Evolutionary conservation across 2,113 vertebrate genomes (phyloP), one percentile per base, ranked within the genome.

Genomic region (Edolisoma coerulescens): DNA sequence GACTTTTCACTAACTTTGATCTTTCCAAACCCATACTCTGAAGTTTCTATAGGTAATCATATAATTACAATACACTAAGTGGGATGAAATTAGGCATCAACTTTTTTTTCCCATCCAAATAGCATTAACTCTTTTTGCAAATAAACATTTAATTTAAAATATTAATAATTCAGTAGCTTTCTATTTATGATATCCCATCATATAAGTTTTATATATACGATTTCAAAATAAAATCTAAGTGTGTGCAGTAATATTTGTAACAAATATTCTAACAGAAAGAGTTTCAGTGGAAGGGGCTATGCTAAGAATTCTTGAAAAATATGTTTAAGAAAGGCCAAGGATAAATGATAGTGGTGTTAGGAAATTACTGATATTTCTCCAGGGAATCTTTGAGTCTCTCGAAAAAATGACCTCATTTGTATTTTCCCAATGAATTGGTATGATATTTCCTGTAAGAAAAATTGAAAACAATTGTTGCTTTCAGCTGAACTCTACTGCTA

Each of bases 1-100:
- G 98, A 98, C 98, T 98, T 98, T 98, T 98, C 96, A 88, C 97
- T 98, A 98, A 98, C 98, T 98, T 98, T 98, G 98, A 98, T 98
- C 98, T 98, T 98, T 97, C 89, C 95, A 97, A 98, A 96, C 95
- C 84, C 95, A 91, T 95, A 96, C 90, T 94, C 98, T 97, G 96
- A 96, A 97, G 96, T 95, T 98, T 98, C 98, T 98, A 98, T 98
- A 98, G 98, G 98, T 98, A 98, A 98, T 98, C 96, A 98, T 96
- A 97, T 97, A 98, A 98, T 98, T 98, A 97, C 97, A 98, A 97
- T 92, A 96, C 96, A 96, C 97, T 97, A 98, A 98, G 96, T 97
- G 94, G 97, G 96, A 97, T 97, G 97, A 98, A 98, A 98, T 98
- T 98, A 98, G 70, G 95, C 96, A 97, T 97, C 97, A 97, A 97